These are phyloP conservation scores for Parascotia fuliginaria DNA, from an alignment of 2,888 invertebrate genomes.

Conservation along the genomic window DNA sequence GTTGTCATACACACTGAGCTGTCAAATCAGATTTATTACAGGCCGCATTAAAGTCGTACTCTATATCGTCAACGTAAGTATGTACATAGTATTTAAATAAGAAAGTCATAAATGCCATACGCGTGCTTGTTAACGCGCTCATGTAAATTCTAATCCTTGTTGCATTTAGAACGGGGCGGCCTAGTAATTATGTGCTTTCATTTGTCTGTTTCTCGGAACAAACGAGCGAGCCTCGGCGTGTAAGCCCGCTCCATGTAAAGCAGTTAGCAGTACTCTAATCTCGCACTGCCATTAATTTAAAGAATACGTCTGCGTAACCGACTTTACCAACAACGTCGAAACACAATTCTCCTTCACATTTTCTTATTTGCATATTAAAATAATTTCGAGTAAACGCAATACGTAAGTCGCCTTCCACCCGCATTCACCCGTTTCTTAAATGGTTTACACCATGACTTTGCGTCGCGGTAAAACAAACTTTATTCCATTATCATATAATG, in stretches of 20 bases:
- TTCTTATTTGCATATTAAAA: constrained; percentile 86
- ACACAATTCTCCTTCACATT: constrained; percentile 84
- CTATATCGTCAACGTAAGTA: constrained; percentile 23
- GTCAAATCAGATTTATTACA: no score
- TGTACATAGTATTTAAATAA: constrained; percentile 68
- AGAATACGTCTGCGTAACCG: constrained; percentile 84
- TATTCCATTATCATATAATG: constrained; percentile 51
- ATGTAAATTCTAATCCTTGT: constrained; percentile 84
- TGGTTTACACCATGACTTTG: constrained; percentile 52
- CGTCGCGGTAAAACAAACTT: constrained; percentile 59
- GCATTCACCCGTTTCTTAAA: constrained; percentile 51
- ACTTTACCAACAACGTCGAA: constrained; percentile 80
- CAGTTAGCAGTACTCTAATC: constrained; percentile 85
- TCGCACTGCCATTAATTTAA: constrained; percentile 83
- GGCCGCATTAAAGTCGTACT: no score
- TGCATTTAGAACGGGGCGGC: constrained; percentile 83
- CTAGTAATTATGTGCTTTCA: constrained; percentile 86
- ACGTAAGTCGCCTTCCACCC: constrained; percentile 78
- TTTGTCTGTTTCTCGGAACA: constrained; percentile 83
- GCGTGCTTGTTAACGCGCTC: constrained; percentile 80
- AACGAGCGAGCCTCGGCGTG: constrained; percentile 75
- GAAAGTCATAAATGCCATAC: constrained; percentile 82
- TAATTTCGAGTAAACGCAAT: constrained; percentile 85
- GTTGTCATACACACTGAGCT: no score
- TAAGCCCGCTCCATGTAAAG: constrained; percentile 82